A percentile compares a stretch with the other conserved stretches of the same genome.
Conservation (phyloP, 2,113 vertebrate genomes). For the Microcebus murinus region DNA sequence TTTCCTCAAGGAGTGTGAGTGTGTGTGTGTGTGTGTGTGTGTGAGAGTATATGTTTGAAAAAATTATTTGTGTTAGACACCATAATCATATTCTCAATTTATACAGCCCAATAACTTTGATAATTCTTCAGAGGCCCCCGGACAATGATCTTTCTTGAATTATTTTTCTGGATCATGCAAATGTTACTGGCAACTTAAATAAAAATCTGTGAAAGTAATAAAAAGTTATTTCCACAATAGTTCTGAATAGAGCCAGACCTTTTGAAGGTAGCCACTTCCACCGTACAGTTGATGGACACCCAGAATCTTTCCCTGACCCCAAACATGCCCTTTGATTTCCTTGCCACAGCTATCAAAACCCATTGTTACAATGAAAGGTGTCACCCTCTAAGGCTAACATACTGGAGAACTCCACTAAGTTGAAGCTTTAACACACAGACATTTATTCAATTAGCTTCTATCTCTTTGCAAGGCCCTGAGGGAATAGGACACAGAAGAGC, state of each 20-base stretch:
- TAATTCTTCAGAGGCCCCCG: not conserved
- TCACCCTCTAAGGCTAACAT: not conserved
- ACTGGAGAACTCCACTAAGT: not conserved
- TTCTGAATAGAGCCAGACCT: conserved; percentile 1
- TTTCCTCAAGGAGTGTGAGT: not conserved
- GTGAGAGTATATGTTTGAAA: not conserved
- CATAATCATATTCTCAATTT: conserved; percentile 35
- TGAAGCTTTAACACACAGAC: not conserved
- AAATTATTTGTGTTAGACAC: conserved; percentile 26
- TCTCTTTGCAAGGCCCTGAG: not conserved
- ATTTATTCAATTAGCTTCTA: conserved; percentile 22
- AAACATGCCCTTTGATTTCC: not conserved
- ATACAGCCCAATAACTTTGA: conserved; percentile 14
- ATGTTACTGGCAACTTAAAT: conserved; percentile 53
- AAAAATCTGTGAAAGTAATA: conserved; percentile 52
- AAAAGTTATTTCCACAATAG: not conserved
- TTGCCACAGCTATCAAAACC: not conserved
- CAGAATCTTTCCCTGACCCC: not conserved
- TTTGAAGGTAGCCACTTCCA: conserved; percentile 13
- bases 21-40: not conserved
- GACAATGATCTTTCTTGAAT: not conserved
- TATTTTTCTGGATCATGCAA: conserved; percentile 42
- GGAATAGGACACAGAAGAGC: not conserved
- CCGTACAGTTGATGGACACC: not conserved
- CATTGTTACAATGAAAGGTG: not conserved